phyloP scores from a whole-genome alignment of 2,797 vertebrate genomes.

The Mastacembelus armatus region DNA sequence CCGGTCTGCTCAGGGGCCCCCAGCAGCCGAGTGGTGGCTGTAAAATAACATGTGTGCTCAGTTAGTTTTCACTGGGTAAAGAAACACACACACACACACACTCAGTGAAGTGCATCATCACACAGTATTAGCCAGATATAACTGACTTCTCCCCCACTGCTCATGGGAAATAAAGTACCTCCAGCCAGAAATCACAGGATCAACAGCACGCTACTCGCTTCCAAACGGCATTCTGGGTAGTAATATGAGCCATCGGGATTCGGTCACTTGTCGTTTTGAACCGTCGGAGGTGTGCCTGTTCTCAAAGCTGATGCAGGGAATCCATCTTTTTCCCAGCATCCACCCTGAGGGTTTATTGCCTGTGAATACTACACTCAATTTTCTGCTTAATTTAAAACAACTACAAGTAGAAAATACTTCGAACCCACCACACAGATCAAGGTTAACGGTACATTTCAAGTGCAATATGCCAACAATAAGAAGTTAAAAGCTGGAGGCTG shows the following conservation, averaged over 20 bases:
- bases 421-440: neutral
- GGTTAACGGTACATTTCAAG: neutral
- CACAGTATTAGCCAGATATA: constrained; percentile 14
- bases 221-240: constrained; percentile 46
- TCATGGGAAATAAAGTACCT: neutral
- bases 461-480: too few relatives aligned
- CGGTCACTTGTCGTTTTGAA: constrained; percentile 4
- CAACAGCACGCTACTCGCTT: neutral
- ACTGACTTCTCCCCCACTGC: neutral
- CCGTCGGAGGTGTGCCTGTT: neutral
- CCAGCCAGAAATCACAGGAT: neutral
- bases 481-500: too few relatives aligned
- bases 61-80: constrained; percentile 34
- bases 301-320: neutral
- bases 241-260: constrained; percentile 1
- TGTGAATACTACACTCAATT: too few relatives aligned
- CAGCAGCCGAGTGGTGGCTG: neutral
- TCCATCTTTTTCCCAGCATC: neutral
- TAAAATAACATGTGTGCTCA: constrained; percentile 11
- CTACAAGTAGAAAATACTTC: neutral
- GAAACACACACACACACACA: constrained; percentile 24
- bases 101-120: constrained; percentile 28
- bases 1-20: neutral
- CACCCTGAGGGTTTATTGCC: too few relatives aligned
- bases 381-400: neutral